phyloP scores from a whole-genome alignment of 2,888 invertebrate genomes.

The Phoronis australis region DNA sequence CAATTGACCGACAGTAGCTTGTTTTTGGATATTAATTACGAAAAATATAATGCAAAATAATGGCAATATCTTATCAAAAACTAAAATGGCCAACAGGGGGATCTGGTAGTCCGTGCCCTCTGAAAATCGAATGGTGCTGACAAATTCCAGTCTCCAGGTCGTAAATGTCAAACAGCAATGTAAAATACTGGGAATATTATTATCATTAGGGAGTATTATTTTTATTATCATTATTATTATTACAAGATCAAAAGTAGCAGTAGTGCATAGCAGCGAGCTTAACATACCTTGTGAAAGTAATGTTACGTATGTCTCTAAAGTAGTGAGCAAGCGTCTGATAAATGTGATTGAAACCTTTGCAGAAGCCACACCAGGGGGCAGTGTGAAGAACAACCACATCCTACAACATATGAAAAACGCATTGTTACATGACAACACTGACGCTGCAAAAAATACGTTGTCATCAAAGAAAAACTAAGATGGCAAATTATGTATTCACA shows the following conservation, averaged over 20 bases:
- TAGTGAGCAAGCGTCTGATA: constrained; percentile 65
- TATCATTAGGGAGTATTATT: too few relatives aligned
- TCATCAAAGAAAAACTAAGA: neutral
- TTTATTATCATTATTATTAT: neutral
- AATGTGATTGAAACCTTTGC: constrained; percentile 66
- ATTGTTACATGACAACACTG: neutral
- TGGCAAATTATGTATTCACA: neutral
- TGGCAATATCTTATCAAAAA: too few relatives aligned
- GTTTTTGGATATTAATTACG: too few relatives aligned
- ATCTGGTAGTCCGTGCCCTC: too few relatives aligned
- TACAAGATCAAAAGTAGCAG: neutral
- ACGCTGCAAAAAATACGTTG: neutral
- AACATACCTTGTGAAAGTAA: constrained; percentile 34
- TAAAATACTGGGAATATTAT: too few relatives aligned
- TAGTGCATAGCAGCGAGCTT: neutral
- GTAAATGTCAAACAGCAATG: too few relatives aligned
- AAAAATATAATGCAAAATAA: too few relatives aligned
- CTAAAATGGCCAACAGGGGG: too few relatives aligned
- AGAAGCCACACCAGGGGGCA: constrained; percentile 73
- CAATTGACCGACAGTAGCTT: too few relatives aligned
- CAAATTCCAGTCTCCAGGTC: too few relatives aligned
- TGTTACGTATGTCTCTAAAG: constrained; percentile 56
- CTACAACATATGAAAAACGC: constrained; percentile 55
- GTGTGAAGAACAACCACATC: constrained; percentile 73
- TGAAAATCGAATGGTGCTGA: too few relatives aligned